Conservation (phyloP, 2,797 vertebrate species). For the Halcyon smyrnensis region DNA sequence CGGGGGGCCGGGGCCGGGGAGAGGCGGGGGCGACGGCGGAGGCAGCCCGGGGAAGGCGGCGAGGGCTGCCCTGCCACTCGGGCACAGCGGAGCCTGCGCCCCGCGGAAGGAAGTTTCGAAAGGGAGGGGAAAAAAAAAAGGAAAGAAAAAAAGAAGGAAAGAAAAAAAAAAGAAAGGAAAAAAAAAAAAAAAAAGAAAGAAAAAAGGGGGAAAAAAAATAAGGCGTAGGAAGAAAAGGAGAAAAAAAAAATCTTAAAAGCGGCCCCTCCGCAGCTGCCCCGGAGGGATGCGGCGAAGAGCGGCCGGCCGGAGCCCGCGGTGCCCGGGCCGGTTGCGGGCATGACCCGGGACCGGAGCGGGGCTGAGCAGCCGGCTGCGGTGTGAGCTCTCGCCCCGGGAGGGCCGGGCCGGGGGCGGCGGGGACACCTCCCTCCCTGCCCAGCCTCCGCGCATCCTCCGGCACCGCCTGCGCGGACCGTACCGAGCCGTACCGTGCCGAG, state of each 20-base stretch:
- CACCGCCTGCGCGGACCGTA: neutral
- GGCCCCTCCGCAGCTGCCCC: neutral
- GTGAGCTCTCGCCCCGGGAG: neutral
- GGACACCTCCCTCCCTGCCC: constrained; percentile 16
- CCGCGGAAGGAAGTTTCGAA: neutral
- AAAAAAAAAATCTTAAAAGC: neutral
- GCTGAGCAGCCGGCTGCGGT: neutral
- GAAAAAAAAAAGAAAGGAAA: too few species aligned
- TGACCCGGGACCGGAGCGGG: neutral
- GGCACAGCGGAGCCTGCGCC: neutral
- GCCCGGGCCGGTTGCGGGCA: neutral
- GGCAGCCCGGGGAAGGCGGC: neutral
- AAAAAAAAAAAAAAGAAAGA: too few species aligned
- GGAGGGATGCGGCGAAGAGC: neutral
- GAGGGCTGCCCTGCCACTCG: neutral
- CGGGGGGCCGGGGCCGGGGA: neutral
- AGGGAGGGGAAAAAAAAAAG: neutral
- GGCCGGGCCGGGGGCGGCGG: neutral
- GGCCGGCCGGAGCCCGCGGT: neutral
- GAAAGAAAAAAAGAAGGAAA: too few species aligned
- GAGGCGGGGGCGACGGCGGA: neutral
- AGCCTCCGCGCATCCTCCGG: constrained; percentile 51
- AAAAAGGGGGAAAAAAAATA: too few species aligned
- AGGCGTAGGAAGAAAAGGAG: too few species aligned
- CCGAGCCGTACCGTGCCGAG: neutral